A percentile compares a stretch with the other conserved stretches of the same genome.
Conservation (phyloP, 2,113 vertebrate species). For the Petromus typicus region DNA sequence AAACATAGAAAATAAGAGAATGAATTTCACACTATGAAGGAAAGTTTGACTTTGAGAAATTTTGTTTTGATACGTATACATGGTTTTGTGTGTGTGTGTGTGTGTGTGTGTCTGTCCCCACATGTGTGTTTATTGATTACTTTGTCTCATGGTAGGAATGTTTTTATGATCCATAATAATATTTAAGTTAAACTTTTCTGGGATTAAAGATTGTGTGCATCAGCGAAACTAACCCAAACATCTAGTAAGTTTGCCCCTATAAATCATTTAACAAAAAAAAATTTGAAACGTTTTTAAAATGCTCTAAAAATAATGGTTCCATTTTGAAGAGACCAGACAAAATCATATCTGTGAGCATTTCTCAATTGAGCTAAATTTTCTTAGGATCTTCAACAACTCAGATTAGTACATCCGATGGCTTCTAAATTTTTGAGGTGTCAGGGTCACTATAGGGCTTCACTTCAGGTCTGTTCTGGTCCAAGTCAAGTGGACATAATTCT, state of each 20-base stretch:
- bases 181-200: constrained; percentile 28
- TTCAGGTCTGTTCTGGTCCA: constrained; percentile 4
- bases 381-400: background rate
- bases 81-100: background rate
- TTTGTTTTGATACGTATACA: background rate
- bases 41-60: constrained; percentile 21
- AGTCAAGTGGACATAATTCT: constrained; percentile 27
- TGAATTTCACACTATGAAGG: background rate
- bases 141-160: background rate
- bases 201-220: background rate
- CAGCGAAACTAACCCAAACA: background rate
- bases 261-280: constrained; percentile 6
- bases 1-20: background rate
- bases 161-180: background rate
- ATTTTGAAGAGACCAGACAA: constrained; percentile 4
- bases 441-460: background rate
- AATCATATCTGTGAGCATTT: background rate
- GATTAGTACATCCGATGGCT: background rate
- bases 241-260: background rate
- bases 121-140: background rate
- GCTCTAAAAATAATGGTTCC: constrained; percentile 13
- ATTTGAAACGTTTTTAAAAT: constrained; percentile 26
- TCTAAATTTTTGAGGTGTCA: background rate
- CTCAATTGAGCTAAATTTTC: background rate
- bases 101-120: background rate